Evolutionary conservation across 1,140 invertebrate genomes (phyloP).

Genomic region (Eriocheir sinensis): DNA sequence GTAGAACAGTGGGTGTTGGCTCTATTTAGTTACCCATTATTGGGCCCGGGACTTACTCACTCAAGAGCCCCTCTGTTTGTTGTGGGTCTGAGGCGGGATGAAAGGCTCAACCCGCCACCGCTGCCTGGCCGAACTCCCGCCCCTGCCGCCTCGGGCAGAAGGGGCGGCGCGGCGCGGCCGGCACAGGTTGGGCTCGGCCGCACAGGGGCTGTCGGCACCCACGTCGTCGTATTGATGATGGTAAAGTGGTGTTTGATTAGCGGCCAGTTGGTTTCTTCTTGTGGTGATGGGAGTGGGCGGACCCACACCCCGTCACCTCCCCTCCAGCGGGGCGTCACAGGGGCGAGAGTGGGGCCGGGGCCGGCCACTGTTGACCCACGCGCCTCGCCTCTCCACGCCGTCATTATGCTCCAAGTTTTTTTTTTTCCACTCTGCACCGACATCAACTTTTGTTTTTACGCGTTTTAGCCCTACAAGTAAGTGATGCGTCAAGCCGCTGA

Average conservation of each 20-base stretch:
- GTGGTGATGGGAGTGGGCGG: conserved; percentile 34
- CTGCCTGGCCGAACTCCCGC: neutral
- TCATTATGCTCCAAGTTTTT: conserved; percentile 56
- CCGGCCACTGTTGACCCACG: conserved; percentile 57
- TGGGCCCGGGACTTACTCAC: conserved; percentile 66
- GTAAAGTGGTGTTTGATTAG: conserved; percentile 72
- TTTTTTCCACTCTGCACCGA: neutral
- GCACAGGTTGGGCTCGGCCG: neutral
- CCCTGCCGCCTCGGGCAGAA: neutral
- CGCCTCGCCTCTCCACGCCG: conserved; percentile 46
- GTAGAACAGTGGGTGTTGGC: conserved; percentile 60
- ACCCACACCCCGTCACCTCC: neutral
- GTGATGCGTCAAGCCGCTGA: conserved; percentile 41
- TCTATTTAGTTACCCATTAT: conserved; percentile 69
- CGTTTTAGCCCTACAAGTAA: conserved; percentile 52
- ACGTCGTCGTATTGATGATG: conserved; percentile 62
- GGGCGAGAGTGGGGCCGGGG: neutral
- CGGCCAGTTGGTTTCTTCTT: conserved; percentile 64
- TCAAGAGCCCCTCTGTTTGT: conserved; percentile 69
- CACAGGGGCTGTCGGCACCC: conserved; percentile 48
- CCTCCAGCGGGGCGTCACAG: conserved; percentile 27
- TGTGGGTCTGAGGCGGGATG: conserved; percentile 2
- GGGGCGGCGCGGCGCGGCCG: neutral
- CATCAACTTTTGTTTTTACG: conserved; percentile 57
- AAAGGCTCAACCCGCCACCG: neutral